These are phyloP conservation scores for Gila robusta DNA, from an alignment of 2,797 vertebrate species.

Conservation along the genomic window DNA sequence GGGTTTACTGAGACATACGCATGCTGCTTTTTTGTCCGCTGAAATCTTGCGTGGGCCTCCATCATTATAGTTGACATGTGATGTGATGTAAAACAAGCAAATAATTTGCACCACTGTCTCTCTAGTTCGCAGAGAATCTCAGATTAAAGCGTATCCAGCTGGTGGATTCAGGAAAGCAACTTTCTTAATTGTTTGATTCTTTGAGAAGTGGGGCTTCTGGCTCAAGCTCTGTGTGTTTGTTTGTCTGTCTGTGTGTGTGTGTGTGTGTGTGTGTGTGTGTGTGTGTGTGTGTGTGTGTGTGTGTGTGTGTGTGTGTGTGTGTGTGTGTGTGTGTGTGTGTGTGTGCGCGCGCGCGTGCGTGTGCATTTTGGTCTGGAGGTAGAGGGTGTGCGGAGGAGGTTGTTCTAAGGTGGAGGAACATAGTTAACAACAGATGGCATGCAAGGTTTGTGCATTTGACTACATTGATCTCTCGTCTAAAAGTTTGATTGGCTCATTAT, in stretches of 20 bases:
- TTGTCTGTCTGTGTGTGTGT: neutral
- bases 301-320: neutral
- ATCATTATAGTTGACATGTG: conserved; percentile 78
- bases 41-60: conserved; percentile 72
- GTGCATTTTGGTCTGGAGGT: conserved; percentile 4
- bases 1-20: conserved; percentile 71
- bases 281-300: neutral
- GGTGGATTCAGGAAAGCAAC: conserved; percentile 54
- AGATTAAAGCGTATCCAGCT: conserved; percentile 67
- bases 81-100: conserved; percentile 74
- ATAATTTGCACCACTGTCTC: conserved; percentile 68
- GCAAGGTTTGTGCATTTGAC: conserved; percentile 38
- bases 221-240: neutral
- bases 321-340: neutral
- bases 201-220: conserved; percentile 41
- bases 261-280: neutral
- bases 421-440: conserved; percentile 42
- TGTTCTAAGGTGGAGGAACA: conserved; percentile 39
- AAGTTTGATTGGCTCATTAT: conserved; percentile 60
- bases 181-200: conserved; percentile 64
- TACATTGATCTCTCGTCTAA: conserved; percentile 43
- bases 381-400: neutral
- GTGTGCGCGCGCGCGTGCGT: neutral
- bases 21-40: conserved; percentile 66
- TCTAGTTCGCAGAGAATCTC: conserved; percentile 62